phyloP scores from a whole-genome alignment of 2,797 vertebrate species.

The Characodon lateralis region DNA sequence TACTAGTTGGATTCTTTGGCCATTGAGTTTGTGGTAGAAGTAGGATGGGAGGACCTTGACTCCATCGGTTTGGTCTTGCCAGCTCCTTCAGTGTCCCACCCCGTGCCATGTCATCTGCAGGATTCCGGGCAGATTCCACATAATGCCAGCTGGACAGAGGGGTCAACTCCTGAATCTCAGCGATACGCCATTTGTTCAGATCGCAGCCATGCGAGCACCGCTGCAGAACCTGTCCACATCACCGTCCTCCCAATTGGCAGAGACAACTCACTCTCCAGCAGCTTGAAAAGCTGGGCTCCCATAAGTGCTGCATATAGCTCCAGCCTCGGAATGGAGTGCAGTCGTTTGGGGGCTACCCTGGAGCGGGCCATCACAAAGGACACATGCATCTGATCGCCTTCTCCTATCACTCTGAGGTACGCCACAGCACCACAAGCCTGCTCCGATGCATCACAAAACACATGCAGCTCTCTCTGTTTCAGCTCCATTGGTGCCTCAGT shows the following conservation, averaged over 20 bases:
- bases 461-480: not conserved
- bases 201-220: not conserved
- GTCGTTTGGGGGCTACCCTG: not conserved
- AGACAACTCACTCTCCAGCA: not conserved
- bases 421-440: slow-evolving; percentile 1
- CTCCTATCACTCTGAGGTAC: not conserved
- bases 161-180: not conserved
- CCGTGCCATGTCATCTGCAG: not conserved
- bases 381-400: not conserved
- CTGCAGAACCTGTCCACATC: not conserved
- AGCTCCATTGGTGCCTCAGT: not conserved
- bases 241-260: not conserved
- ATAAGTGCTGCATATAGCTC: not conserved
- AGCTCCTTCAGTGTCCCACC: too few relatives aligned
- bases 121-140: not conserved
- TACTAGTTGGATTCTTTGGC: too few relatives aligned
- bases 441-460: slow-evolving; percentile 11
- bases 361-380: slow-evolving; percentile 6
- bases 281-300: not conserved
- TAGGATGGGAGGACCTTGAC: too few relatives aligned
- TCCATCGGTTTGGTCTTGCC: too few relatives aligned
- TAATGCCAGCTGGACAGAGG: not conserved
- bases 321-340: not conserved
- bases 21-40: too few relatives aligned
- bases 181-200: not conserved